phyloP scores from a whole-genome alignment of 2,113 vertebrate genomes.

The Gasterosteus aculeatus region DNA sequence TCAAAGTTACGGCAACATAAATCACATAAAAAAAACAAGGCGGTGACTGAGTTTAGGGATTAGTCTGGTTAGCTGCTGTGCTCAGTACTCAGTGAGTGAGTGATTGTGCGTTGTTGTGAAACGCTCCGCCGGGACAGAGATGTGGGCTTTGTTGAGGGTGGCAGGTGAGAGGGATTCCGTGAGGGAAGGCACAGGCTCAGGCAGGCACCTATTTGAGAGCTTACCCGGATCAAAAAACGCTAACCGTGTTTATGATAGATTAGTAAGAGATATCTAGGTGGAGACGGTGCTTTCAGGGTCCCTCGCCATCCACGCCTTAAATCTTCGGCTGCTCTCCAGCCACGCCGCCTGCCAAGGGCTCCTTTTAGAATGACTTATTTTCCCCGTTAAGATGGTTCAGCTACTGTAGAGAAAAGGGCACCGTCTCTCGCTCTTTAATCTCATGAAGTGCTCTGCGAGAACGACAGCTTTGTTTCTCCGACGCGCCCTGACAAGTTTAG shows the following conservation, averaged over 20 bases:
- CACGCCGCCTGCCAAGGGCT: no score
- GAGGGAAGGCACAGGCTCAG: conserved; percentile 57
- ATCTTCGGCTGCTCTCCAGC: no score
- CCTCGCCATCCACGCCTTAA: no score
- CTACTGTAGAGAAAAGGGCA: no score
- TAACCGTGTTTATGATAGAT: conserved; percentile 36
- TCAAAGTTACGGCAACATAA: conserved; percentile 21
- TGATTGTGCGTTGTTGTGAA: conserved; percentile 67
- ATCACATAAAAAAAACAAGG: background rate
- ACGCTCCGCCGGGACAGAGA: conserved; percentile 47
- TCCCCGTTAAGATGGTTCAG: no score
- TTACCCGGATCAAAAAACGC: conserved; percentile 11
- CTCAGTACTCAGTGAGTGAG: conserved; percentile 30
- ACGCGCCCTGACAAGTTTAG: no score
- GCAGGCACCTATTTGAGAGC: conserved; percentile 58
- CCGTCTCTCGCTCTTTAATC: no score
- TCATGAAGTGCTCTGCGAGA: no score
- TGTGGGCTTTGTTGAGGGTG: conserved; percentile 57
- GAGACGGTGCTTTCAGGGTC: no score
- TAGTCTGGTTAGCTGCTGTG: background rate
- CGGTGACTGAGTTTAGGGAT: background rate
- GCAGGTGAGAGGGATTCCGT: conserved; percentile 67
- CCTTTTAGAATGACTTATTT: no score
- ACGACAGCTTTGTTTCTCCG: no score
- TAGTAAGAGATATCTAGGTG: conserved; percentile 37